Base-by-base conservation (phyloP, 2,888 invertebrate genomes). In the Dasysyrphus tricinctus region DNA sequence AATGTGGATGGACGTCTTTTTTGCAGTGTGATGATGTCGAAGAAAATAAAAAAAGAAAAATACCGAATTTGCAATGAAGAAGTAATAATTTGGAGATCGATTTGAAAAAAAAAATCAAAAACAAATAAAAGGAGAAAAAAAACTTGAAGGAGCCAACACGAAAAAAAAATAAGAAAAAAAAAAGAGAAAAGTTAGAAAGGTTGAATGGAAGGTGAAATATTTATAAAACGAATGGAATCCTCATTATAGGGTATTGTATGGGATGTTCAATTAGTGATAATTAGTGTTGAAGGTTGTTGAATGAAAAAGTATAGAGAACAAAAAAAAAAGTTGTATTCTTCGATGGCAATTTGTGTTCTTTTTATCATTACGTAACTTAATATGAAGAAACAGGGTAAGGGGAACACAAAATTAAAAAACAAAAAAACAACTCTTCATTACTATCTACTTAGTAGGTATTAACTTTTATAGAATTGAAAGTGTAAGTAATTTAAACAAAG, bases 31-130 rank as follows among this genome's bases (percentile, higher is more conserved):
- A 51, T 37, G 67, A 74, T n/a, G 49, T 19, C 37, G 16, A 59
- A 19, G 16, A 70, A 42, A 29, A 72, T 34, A 63, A 54, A 4
- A 19, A 51, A n/a, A 3, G 1, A n/a, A 19, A 24, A 19, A 24
- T 11, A 63, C 44, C n/a, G 47, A 24, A 39, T 47, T 34, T 47
- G 59, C 29, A 24, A 61, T 63, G 39, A 49, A 61, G 42, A 65
- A 65, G 65, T 56, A 65, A 75, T 67, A 65, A 67, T 57, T 76
- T 76, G 57, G 69, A 57, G 16, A 59, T 77, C 69, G 76, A 69
- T 77, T 59, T 67, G 47, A 19, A 44, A 9, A 51, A 51, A 51
- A 51, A 37, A 42, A 34, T 34, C 32, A 49, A 61, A 34, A 59
- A 29, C 24, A 14, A n/a, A 9, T 12, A 8, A 12, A 6, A n/a